Percentiles rank a stretch among this genome's conserved stretches.
Conservation (phyloP, 2,888 invertebrate species). For the Caenorhabditis afra region DNA sequence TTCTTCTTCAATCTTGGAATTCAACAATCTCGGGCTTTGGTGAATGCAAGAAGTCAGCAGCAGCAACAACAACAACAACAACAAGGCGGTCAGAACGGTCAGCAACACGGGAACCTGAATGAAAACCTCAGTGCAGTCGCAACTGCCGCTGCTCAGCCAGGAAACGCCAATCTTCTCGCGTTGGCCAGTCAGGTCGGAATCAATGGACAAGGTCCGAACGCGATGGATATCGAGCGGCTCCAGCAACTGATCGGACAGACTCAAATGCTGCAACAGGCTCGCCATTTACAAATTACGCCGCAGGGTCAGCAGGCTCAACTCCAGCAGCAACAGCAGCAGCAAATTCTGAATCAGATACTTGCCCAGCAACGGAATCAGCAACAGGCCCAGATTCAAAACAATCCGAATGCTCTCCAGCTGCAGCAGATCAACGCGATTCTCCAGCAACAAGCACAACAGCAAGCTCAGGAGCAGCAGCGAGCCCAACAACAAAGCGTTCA, state of each 20-base stretch:
- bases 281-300: too few species aligned
- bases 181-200: constrained; percentile 9
- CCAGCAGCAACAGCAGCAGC: constrained; percentile 47
- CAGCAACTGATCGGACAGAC: constrained; percentile 37
- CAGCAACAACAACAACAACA: constrained; percentile 16
- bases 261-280: too few species aligned
- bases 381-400: constrained; percentile 43
- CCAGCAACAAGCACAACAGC: constrained; percentile 33
- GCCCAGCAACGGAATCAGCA: constrained; percentile 41
- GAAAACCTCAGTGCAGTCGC: constrained; percentile 2
- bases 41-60: constrained; percentile 25
- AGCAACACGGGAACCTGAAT: constrained; percentile 4
- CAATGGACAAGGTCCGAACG: constrained; percentile 28
- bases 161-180: constrained; percentile 26
- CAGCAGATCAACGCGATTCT: constrained; percentile 37
- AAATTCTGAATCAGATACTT: constrained; percentile 29
- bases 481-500: constrained; percentile 26
- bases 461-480: constrained; percentile 39
- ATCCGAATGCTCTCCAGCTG: constrained; percentile 7
- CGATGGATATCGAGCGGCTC: constrained; percentile 37
- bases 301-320: constrained; percentile 54
- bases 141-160: constrained; percentile 3
- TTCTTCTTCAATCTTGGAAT: constrained; percentile 79
- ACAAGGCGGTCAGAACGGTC: constrained; percentile 22
- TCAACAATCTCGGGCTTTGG: constrained; percentile 72